Base-by-base conservation (phyloP, 2,113 vertebrate species). In the Hirundichthys speculiger region DNA sequence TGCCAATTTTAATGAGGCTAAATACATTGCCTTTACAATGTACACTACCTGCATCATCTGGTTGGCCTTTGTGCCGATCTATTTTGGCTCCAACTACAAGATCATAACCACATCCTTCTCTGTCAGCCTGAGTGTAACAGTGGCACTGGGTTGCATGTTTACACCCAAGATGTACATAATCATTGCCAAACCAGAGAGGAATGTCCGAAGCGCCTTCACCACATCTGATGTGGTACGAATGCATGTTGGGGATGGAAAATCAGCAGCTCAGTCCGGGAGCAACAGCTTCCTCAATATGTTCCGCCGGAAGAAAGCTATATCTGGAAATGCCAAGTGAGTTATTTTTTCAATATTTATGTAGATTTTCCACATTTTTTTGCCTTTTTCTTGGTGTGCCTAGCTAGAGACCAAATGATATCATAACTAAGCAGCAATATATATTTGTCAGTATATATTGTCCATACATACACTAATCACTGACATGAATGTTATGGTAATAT, bases 131-230 rank as follows among this genome's bases (percentile, higher is more conserved):
- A 99, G 98, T 0, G 96, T 98, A 16, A 99, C 98, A 0, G 98
- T 99, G 79, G 98, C 98, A 0, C 93, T 99, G 88, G 93, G 97
- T 45, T 99, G 97, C 92, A 99, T 99, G 98, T 99, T 99, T 93
- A 98, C 96, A 4, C 98, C 98, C 69, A 99, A 99, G 92, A 98
- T 99, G 95, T 99, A 99, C 91, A 99, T 99, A 91, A 99, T 99
- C 78, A 98, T 99, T 40, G 93, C 97, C 87, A 99, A 99, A 84
- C 98, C 98, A 0, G 98, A 99, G 90, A 94, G 97, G 86, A 99
- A 99, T 0, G 98, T 99, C 73, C 95, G 98, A 70, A 99, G 98
- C 94, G 98, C 98, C 91, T 99, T 99, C 92, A 99, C 98, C 86
- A 99, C 98, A 4, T 99, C 98, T 0, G 97, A 99, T 2, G 97